These are phyloP conservation scores for Galerucella pusilla DNA, from an alignment of 2,888 invertebrate species.

Conservation along the genomic window DNA sequence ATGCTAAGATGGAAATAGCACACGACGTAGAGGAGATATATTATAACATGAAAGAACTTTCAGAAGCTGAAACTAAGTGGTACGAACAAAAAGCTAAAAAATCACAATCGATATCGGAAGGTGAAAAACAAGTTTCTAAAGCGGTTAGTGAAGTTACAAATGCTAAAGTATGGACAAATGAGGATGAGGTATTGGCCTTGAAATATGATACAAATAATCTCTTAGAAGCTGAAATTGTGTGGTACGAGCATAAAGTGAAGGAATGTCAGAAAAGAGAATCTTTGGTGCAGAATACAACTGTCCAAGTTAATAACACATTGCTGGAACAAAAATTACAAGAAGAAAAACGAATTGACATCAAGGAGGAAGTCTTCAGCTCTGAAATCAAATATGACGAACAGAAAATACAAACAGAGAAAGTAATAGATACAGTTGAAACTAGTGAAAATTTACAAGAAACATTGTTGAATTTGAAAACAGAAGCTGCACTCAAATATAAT, in stretches of 20 bases:
- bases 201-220: conserved; percentile 46
- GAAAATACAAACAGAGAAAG: not conserved
- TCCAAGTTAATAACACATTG: not conserved
- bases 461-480: not conserved
- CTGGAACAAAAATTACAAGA: not conserved
- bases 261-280: conserved; percentile 9
- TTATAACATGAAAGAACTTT: conserved; percentile 18
- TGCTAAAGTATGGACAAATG: no score
- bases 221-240: conserved; percentile 48
- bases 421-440: not conserved
- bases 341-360: not conserved
- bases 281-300: not conserved
- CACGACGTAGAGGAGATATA: not conserved
- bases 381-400: not conserved
- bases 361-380: not conserved
- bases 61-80: conserved; percentile 50
- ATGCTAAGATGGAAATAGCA: not conserved
- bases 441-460: not conserved
- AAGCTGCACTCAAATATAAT: conserved; percentile 37
- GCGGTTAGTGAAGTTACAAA: not conserved
- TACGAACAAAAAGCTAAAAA: conserved; percentile 44
- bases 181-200: not conserved
- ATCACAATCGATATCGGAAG: not conserved
- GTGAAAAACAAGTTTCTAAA: not conserved
- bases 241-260: conserved; percentile 47